Percentiles rank a stretch among this genome's conserved stretches.
phyloP scores from a whole-genome alignment of 2,113 vertebrate genomes.

The Etia nguti region DNA sequence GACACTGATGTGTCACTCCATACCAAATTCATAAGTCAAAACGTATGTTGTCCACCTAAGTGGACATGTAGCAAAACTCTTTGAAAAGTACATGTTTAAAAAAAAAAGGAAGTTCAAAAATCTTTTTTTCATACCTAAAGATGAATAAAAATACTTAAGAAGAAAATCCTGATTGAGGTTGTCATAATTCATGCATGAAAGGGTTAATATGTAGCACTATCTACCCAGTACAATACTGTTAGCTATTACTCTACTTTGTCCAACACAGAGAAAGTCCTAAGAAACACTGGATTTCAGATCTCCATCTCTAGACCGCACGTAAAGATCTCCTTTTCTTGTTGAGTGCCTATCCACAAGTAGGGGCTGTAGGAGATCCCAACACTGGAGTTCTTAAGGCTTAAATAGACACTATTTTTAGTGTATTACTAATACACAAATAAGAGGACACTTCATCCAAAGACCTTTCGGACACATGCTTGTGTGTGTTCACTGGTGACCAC shows the following conservation, averaged over 20 bases:
- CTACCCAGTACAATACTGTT: not conserved
- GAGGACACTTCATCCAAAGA: not conserved
- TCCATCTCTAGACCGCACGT: not conserved
- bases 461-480: not conserved
- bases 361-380: not conserved
- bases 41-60: not conserved
- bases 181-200: too few species aligned
- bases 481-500: not conserved
- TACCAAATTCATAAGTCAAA: not conserved
- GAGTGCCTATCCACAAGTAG: not conserved
- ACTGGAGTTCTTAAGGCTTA: not conserved
- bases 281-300: not conserved
- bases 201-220: not conserved
- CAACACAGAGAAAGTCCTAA: not conserved
- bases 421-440: not conserved
- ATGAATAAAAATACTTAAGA: not conserved
- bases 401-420: not conserved
- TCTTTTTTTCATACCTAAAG: not conserved
- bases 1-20: not conserved
- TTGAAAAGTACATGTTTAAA: not conserved
- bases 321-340: not conserved
- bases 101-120: not conserved
- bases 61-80: not conserved
- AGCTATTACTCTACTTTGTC: not conserved
- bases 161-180: not conserved